A percentile compares a stretch with the other conserved stretches of the same genome.
These are phyloP conservation scores for Mystacides longicornis DNA, from an alignment of 2,888 invertebrate genomes.

Conservation along the genomic window DNA sequence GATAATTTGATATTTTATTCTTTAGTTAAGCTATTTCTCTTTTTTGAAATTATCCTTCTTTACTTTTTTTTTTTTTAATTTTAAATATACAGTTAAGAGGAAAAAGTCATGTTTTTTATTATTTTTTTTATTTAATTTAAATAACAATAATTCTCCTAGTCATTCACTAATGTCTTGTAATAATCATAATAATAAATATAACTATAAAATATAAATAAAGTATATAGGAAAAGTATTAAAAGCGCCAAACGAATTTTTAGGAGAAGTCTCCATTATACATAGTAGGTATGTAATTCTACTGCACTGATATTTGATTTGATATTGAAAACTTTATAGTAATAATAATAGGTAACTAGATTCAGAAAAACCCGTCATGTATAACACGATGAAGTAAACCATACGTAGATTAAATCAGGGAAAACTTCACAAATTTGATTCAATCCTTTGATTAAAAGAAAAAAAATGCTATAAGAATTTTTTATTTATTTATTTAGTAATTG, in stretches of 20 bases:
- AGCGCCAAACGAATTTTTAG: no score
- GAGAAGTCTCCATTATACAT: no score
- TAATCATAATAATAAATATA: not conserved
- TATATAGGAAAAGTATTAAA: no score
- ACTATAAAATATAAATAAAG: no score
- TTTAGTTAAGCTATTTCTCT: not conserved
- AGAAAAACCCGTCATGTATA: no score
- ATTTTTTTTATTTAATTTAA: not conserved
- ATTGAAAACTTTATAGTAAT: not conserved
- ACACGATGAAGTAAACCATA: no score
- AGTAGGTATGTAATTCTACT: no score
- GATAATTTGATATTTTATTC: not conserved
- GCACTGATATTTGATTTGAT: not conserved
- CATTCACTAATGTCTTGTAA: not conserved
- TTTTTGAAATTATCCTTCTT: not conserved
- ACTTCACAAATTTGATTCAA: not conserved
- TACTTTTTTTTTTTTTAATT: no score
- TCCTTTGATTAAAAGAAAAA: not conserved
- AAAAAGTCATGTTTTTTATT: constrained; percentile 1
- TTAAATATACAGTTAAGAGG: not conserved
- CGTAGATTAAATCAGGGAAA: no score
- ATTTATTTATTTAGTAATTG: not conserved
- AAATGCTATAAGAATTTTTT: constrained; percentile 1
- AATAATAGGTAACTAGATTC: no score
- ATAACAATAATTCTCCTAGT: not conserved